Conservation (phyloP, 2,113 vertebrate species). For the Epinephelus cyanopodus region DNA sequence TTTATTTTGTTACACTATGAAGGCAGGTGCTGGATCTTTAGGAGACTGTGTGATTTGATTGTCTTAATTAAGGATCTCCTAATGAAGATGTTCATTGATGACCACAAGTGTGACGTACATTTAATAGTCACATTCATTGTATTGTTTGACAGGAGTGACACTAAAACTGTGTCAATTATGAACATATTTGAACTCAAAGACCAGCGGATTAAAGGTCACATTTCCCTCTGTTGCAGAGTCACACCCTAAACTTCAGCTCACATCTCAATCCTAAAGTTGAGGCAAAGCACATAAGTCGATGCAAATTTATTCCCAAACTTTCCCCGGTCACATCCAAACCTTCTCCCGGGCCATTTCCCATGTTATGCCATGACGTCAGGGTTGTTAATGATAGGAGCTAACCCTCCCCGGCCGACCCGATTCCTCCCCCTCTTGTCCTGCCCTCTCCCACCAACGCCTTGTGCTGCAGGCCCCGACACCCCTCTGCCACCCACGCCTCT, state of each 20-base stretch:
- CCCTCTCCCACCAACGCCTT: conserved; percentile 42
- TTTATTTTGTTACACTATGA: background rate
- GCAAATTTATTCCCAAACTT: conserved; percentile 65
- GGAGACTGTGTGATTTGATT: background rate
- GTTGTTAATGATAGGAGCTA: conserved; percentile 57
- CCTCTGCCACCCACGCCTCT: conserved; percentile 49
- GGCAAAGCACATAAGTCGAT: conserved; percentile 31
- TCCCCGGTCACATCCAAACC: conserved; percentile 30
- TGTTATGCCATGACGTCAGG: conserved; percentile 56
- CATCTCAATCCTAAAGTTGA: conserved; percentile 39
- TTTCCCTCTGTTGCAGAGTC: conserved; percentile 16
- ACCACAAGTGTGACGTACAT: background rate
- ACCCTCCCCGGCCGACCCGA: background rate
- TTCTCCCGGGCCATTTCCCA: conserved; percentile 33
- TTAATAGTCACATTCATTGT: background rate
- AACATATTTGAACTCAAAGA: background rate
- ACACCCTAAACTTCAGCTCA: conserved; percentile 11
- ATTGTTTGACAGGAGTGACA: conserved; percentile 4
- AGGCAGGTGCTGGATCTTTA: too few relatives aligned
- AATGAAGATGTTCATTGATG: too few relatives aligned
- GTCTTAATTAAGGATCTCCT: too few relatives aligned
- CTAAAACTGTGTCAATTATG: background rate
- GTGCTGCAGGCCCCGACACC: conserved; percentile 42
- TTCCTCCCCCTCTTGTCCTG: conserved; percentile 45
- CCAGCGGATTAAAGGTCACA: conserved; percentile 13